Conservation (phyloP, 2,797 vertebrate genomes). For the Somateria mollissima region DNA sequence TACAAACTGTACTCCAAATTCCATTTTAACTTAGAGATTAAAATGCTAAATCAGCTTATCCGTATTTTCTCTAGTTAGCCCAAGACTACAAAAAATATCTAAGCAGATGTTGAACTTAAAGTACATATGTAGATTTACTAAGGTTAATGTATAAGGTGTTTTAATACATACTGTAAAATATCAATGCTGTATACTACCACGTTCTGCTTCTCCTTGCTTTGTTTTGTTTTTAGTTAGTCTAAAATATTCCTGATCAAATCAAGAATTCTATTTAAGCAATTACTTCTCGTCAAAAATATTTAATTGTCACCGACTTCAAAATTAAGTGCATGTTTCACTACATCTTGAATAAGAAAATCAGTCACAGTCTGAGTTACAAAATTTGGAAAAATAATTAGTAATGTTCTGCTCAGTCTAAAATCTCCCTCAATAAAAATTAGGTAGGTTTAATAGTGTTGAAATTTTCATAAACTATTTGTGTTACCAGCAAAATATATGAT, state of each 20-base stretch:
- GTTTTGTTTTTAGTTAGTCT: background rate
- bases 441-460: rapidly evolving
- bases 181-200: background rate
- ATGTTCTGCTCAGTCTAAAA: background rate
- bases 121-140: background rate
- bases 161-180: background rate
- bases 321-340: background rate
- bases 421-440: rapidly evolving
- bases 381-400: background rate
- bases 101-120: slow-evolving; percentile 1
- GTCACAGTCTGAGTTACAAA: background rate
- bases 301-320: background rate
- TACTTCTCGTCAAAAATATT: background rate
- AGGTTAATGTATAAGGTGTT: background rate
- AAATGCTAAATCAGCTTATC: background rate
- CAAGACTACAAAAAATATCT: background rate
- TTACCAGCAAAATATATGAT: background rate
- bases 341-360: background rate
- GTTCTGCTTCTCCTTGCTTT: background rate
- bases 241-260: background rate
- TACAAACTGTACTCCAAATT: background rate
- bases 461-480: background rate
- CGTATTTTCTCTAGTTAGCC: background rate
- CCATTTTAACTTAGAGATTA: background rate
- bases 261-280: background rate